phyloP scores from a whole-genome alignment of 2,113 vertebrate species.

The Addax nasomaculatus region DNA sequence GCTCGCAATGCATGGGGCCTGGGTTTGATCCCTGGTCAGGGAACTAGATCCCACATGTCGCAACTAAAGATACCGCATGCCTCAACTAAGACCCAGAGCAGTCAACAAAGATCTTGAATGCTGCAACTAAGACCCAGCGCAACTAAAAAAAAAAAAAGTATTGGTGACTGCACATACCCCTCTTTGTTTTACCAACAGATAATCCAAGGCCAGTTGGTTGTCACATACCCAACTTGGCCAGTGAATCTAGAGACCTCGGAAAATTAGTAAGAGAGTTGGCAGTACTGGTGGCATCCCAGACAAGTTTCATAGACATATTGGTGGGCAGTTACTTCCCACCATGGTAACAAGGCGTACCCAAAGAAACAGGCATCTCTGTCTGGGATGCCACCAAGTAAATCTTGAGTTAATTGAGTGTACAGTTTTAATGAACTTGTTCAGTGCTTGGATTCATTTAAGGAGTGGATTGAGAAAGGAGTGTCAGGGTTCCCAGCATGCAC shows the following conservation, averaged over 20 bases:
- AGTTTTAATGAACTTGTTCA: not conserved
- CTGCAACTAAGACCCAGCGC: not conserved
- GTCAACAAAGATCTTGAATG: not conserved
- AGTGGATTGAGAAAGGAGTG: not conserved
- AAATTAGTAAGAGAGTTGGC: not conserved
- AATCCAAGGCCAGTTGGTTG: not conserved
- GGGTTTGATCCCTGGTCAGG: not conserved
- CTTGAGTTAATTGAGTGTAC: not conserved
- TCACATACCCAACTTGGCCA: not conserved
- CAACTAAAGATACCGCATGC: not conserved
- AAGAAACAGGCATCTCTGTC: not conserved
- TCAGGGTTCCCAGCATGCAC: not conserved
- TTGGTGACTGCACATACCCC: not conserved
- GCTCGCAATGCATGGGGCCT: not conserved
- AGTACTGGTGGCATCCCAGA: not conserved
- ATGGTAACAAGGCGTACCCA: not conserved
- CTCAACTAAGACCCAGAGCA: not conserved
- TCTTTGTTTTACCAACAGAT: not conserved
- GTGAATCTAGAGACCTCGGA: not conserved
- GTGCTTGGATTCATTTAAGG: not conserved
- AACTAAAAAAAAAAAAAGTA: not conserved
- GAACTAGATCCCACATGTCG: not conserved
- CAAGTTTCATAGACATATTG: not conserved
- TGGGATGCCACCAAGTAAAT: not conserved
- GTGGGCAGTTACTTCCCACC: not conserved